Evolutionary conservation across 2,113 vertebrate species (phyloP).

Genomic region (Rutilus rutilus): DNA sequence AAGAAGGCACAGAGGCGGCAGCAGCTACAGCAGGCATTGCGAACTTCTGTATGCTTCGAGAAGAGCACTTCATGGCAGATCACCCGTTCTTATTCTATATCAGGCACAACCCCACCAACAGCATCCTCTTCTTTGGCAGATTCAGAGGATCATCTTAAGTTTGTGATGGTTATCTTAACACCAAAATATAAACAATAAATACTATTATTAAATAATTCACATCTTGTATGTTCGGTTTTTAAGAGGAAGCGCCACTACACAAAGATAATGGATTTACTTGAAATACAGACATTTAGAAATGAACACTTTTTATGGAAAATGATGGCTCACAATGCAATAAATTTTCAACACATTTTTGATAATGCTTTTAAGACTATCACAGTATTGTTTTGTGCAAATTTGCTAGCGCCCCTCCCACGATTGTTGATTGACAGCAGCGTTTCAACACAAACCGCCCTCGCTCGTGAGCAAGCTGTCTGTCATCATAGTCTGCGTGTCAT

Average conservation of each 20-base stretch:
- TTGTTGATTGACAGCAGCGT: too few species aligned
- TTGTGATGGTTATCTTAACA: not conserved
- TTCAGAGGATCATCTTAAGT: constrained; percentile 68
- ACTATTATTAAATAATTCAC: not conserved
- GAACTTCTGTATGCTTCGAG: constrained; percentile 65
- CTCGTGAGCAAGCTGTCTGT: too few species aligned
- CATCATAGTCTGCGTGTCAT: too few species aligned
- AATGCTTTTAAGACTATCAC: not conserved
- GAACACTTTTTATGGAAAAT: not conserved
- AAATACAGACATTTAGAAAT: not conserved
- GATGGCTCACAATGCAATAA: not conserved
- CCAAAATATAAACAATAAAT: constrained; percentile 14
- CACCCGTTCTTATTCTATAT: constrained; percentile 95
- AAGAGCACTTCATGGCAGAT: constrained; percentile 82
- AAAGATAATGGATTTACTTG: not conserved
- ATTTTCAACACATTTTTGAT: not conserved
- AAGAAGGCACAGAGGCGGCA: constrained; percentile 91
- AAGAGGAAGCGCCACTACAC: not conserved
- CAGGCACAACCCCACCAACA: constrained; percentile 84
- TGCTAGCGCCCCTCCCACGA: too few species aligned
- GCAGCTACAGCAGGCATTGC: constrained; percentile 82
- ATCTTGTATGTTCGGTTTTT: not conserved
- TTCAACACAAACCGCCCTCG: too few species aligned
- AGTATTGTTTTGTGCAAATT: not conserved
- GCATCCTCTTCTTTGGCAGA: constrained; percentile 85